phyloP scores from a whole-genome alignment of 2,113 vertebrate species.

The Indicator indicator region DNA sequence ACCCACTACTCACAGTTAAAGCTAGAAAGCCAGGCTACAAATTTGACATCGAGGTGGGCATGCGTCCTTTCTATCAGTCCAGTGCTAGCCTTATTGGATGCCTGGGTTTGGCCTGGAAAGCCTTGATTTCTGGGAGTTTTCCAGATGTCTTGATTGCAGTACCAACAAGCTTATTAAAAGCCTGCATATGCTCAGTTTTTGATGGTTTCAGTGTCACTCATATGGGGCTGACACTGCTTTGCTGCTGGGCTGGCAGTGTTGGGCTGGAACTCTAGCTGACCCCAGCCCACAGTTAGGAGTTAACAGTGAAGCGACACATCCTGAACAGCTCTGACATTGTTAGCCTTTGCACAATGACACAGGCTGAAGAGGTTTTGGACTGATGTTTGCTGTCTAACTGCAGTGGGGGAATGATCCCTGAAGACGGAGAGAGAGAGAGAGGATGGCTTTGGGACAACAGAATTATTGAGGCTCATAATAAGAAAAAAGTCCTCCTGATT shows the following conservation, averaged over 20 bases:
- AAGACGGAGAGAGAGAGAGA: neutral
- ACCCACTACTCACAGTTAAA: neutral
- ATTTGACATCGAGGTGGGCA: neutral
- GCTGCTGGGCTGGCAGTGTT: neutral
- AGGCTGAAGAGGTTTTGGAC: neutral
- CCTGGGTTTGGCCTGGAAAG: neutral
- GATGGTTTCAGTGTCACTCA: neutral
- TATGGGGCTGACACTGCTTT: neutral
- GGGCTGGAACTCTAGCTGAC: neutral
- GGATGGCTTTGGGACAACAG: neutral
- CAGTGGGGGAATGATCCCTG: neutral
- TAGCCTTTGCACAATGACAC: rapidly evolving
- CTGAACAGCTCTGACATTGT: neutral
- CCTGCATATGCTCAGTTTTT: rapidly evolving
- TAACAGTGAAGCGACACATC: rapidly evolving
- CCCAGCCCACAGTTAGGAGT: neutral
- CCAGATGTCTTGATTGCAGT: neutral
- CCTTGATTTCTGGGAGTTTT: neutral
- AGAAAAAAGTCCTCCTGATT: neutral
- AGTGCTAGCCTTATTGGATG: neutral
- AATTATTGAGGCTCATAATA: neutral
- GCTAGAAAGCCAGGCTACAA: neutral
- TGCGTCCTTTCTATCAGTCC: neutral
- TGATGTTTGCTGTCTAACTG: neutral
- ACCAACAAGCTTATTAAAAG: neutral